Percentiles rank a stretch among this genome's conserved stretches.
Conservation (phyloP, 2,797 vertebrate species). For the Rhabdomys pumilio region DNA sequence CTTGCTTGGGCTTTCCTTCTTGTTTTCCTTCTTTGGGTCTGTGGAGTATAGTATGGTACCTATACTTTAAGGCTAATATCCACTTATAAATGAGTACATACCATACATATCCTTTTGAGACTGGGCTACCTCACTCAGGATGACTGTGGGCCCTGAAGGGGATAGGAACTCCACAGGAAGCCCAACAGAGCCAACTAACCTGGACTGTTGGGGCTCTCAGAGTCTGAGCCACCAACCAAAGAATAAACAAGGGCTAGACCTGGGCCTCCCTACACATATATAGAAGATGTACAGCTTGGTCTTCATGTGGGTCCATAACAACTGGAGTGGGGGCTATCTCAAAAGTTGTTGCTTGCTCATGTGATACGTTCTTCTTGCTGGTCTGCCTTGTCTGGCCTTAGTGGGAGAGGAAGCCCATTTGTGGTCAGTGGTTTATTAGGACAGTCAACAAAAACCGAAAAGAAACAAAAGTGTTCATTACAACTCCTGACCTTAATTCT, state of each 20-base stretch:
- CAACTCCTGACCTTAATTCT: neutral
- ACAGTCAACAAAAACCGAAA: neutral
- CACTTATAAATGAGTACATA: neutral
- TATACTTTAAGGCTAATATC: neutral
- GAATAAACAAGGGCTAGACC: neutral
- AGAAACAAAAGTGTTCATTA: neutral
- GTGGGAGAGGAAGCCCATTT: neutral
- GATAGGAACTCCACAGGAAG: neutral
- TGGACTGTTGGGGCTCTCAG: neutral
- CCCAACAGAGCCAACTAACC: neutral
- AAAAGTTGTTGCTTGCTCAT: neutral
- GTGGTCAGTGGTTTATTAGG: neutral
- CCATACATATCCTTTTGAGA: neutral
- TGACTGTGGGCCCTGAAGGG: neutral
- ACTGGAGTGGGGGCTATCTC: neutral
- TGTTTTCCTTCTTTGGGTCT: neutral
- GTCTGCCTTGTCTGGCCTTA: neutral
- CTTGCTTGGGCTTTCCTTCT: neutral
- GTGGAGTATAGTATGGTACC: too few relatives aligned
- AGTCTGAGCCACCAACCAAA: neutral
- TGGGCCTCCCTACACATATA: neutral
- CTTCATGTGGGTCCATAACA: neutral
- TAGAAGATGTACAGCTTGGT: neutral
- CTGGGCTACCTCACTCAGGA: neutral
- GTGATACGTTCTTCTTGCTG: neutral